phyloP scores from a whole-genome alignment of 2,113 vertebrate genomes.

The Ictalurus punctatus region DNA sequence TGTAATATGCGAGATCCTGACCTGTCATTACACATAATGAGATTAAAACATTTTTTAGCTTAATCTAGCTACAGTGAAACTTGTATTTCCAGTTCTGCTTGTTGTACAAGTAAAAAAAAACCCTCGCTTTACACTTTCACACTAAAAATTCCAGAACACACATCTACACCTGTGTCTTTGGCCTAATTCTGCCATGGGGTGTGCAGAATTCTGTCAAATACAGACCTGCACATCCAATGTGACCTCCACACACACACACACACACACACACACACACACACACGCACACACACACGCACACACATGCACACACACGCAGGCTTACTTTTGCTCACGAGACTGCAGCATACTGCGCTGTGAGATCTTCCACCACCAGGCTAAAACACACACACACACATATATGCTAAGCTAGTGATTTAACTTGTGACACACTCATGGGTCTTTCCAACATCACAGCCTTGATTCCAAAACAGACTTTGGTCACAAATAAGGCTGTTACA shows the following conservation, averaged over 20 bases:
- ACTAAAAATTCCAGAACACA: background rate
- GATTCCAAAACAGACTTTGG: slow-evolving; percentile 1
- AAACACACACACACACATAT: slow-evolving; percentile 6
- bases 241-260: slow-evolving; percentile 19
- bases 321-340: background rate
- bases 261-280: background rate
- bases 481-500: background rate
- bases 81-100: background rate
- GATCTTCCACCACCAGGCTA: slow-evolving; percentile 4
- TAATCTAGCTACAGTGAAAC: background rate
- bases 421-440: slow-evolving; percentile 11
- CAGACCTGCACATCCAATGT: slow-evolving; percentile 22
- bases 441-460: background rate
- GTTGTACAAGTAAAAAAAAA: background rate
- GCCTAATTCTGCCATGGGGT: background rate
- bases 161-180: background rate
- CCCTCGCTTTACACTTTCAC: background rate
- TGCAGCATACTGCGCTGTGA: background rate
- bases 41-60: background rate
- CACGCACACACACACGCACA: background rate
- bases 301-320: background rate
- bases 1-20: background rate
- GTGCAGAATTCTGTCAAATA: slow-evolving; percentile 12
- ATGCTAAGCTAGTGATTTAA: background rate
- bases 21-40: background rate